A percentile compares a stretch with the other conserved stretches of the same genome.
Evolutionary conservation across 1,140 invertebrate species (phyloP).

Genomic region (Cherax destructor): DNA sequence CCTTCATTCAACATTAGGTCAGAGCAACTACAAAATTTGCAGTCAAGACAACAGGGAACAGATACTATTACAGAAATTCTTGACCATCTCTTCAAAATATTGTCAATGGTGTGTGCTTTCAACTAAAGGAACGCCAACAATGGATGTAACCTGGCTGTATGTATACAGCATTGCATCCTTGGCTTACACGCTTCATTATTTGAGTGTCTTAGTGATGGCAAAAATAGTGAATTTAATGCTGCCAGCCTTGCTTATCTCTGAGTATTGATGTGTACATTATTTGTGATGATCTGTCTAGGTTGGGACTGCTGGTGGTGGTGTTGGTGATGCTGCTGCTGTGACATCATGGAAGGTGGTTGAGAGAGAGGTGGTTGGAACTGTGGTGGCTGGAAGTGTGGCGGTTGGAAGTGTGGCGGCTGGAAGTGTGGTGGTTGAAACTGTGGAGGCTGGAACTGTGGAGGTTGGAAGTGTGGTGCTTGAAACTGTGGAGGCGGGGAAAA

Average conservation of each 20-base stretch:
- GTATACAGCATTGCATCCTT: not conserved
- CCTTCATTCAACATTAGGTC: not conserved
- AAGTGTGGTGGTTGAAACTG: constrained; percentile 42
- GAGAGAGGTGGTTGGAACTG: not conserved
- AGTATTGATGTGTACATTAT: constrained; percentile 48
- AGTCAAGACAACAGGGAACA: constrained; percentile 12
- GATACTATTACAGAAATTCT: not conserved
- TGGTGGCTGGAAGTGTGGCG: constrained; percentile 7
- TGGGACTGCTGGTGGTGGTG: constrained; percentile 45
- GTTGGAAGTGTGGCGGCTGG: constrained; percentile 34
- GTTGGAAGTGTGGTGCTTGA: constrained; percentile 20
- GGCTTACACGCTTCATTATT: not conserved
- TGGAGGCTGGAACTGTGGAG: constrained; percentile 44
- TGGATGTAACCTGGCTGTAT: not conserved
- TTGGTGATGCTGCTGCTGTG: constrained; percentile 17
- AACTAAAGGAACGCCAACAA: not conserved
- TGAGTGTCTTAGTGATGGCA: not conserved
- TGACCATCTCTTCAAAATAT: constrained; percentile 2
- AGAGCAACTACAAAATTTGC: constrained; percentile 7
- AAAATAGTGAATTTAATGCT: not conserved
- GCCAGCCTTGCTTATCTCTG: constrained; percentile 50
- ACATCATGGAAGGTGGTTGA: constrained; percentile 12
- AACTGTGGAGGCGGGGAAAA: constrained; percentile 55
- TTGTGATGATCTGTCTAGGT: constrained; percentile 53
- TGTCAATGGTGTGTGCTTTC: constrained; percentile 12